These are phyloP conservation scores for Lucilia sericata DNA, from an alignment of 1,140 invertebrate genomes.

Conservation along the genomic window DNA sequence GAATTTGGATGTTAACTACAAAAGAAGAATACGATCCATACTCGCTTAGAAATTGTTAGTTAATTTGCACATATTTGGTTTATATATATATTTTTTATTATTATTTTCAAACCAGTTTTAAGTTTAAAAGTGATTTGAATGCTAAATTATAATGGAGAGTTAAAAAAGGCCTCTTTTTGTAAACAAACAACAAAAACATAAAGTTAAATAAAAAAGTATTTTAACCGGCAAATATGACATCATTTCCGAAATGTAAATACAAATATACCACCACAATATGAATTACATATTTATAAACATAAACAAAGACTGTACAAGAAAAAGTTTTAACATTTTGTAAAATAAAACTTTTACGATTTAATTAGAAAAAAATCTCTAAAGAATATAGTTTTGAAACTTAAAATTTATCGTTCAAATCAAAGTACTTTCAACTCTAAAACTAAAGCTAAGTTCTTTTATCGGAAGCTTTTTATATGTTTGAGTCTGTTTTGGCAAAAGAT, in stretches of 20 bases:
- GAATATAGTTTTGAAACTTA: too few relatives aligned
- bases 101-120: not conserved
- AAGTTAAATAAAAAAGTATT: not conserved
- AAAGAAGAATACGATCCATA: not conserved
- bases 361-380: too few relatives aligned
- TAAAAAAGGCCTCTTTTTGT: not conserved
- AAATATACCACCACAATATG: not conserved
- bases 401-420: too few relatives aligned
- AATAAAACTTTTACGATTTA: too few relatives aligned
- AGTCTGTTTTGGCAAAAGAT: too few relatives aligned
- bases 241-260: constrained; percentile 7
- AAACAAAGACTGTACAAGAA: not conserved
- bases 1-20: not conserved
- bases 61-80: not conserved
- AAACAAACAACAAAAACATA: not conserved
- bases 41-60: not conserved
- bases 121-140: not conserved
- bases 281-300: not conserved
- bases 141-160: not conserved
- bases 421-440: too few relatives aligned
- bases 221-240: constrained; percentile 18
- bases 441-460: too few relatives aligned
- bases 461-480: too few relatives aligned
- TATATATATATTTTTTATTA: too few relatives aligned
- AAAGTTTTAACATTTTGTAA: not conserved